These are phyloP conservation scores for Lycocerus yunnanus DNA, from an alignment of 2,888 invertebrate species.

Conservation along the genomic window DNA sequence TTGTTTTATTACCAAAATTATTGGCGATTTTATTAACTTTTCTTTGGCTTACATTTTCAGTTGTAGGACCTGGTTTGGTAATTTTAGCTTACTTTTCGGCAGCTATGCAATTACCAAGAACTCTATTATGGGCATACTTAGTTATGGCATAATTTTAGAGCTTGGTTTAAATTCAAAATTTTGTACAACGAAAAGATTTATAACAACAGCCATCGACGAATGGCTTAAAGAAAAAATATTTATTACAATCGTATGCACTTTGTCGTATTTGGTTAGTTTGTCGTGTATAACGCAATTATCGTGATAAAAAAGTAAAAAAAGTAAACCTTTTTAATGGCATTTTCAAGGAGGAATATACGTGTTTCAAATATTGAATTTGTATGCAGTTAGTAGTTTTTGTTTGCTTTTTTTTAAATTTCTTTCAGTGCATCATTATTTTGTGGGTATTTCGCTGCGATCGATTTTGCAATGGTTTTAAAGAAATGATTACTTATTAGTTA, in stretches of 20 bases:
- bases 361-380: slow-evolving; percentile 98
- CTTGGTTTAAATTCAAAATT: slow-evolving; percentile 94
- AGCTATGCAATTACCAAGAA: slow-evolving; percentile 86
- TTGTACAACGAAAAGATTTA: slow-evolving; percentile 98
- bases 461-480: slow-evolving; percentile 95
- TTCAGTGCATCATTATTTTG: slow-evolving; percentile 97
- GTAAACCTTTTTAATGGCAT: neutral
- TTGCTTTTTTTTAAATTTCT: slow-evolving; percentile 96
- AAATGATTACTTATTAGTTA: slow-evolving; percentile 99
- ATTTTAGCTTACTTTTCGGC: slow-evolving; percentile 93
- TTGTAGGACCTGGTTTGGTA: slow-evolving; percentile 82
- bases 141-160: slow-evolving; percentile 88
- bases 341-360: slow-evolving; percentile 97
- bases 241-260: slow-evolving; percentile 86
- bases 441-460: slow-evolving; percentile 97
- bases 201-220: slow-evolving; percentile 97
- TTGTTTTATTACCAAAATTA: too few species aligned
- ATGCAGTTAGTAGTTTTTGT: slow-evolving; percentile 97
- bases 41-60: neutral
- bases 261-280: slow-evolving; percentile 93
- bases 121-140: slow-evolving; percentile 88
- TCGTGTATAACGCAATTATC: slow-evolving; percentile 76
- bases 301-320: slow-evolving; percentile 5
- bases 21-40: neutral
- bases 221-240: slow-evolving; percentile 98